Evolutionary conservation across 2,113 vertebrate genomes (phyloP).

Genomic region (Antechinus flavipes): DNA sequence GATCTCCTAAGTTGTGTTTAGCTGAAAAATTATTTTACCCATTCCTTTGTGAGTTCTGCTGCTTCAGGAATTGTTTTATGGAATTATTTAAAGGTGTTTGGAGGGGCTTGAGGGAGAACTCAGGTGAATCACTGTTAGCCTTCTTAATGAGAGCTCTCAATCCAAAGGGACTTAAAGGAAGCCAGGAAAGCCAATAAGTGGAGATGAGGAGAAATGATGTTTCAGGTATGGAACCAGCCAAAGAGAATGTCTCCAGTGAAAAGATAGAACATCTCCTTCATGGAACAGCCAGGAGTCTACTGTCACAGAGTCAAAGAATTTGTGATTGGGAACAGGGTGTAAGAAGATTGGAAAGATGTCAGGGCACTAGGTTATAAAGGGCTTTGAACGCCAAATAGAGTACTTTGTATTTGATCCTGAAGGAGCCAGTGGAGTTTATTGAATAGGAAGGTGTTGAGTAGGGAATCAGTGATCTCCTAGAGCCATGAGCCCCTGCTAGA

Average conservation of each 20-base stretch:
- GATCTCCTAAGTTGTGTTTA: too few species aligned
- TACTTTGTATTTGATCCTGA: background rate
- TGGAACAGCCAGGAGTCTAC: background rate
- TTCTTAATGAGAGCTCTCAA: too few species aligned
- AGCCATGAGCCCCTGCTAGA: background rate
- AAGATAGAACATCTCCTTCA: background rate
- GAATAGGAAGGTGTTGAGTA: background rate
- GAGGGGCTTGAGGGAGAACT: too few species aligned
- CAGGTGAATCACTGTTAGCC: too few species aligned
- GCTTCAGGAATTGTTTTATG: too few species aligned
- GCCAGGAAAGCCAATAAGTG: background rate
- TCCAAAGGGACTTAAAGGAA: background rate
- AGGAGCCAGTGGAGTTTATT: background rate
- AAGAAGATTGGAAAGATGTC: background rate
- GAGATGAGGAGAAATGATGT: background rate
- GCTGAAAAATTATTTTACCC: too few species aligned
- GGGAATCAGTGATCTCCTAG: background rate
- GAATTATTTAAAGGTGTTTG: too few species aligned
- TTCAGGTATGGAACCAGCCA: background rate
- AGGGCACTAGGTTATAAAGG: background rate
- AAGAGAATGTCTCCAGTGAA: background rate
- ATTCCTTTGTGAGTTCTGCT: too few species aligned
- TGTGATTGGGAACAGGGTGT: background rate
- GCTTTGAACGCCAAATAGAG: background rate
- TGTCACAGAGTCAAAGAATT: background rate